These are phyloP conservation scores for Indicator indicator DNA, from an alignment of 2,113 vertebrate genomes.

Conservation along the genomic window DNA sequence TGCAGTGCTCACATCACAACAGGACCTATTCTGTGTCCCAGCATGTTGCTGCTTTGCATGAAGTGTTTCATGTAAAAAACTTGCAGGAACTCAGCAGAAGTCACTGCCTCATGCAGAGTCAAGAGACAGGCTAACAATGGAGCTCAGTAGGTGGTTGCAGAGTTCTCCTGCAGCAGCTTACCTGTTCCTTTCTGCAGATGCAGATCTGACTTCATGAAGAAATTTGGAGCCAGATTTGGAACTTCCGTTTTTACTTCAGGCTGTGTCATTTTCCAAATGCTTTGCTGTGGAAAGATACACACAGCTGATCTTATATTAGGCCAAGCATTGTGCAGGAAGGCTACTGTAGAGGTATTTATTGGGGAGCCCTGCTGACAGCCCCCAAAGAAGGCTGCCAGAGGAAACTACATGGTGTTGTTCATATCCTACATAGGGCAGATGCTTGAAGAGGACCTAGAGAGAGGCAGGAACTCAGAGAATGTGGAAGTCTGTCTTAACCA, in stretches of 20 bases:
- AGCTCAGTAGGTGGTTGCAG: neutral
- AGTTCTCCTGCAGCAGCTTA: neutral
- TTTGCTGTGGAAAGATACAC: neutral
- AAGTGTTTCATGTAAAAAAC: neutral
- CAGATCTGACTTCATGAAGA: neutral
- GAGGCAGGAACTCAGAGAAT: neutral
- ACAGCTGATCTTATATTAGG: neutral
- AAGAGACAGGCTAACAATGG: neutral
- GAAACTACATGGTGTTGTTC: neutral
- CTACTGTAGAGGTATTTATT: neutral
- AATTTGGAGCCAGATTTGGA: neutral
- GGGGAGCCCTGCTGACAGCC: neutral
- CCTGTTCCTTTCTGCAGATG: neutral
- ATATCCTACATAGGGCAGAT: neutral
- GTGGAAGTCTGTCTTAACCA: neutral
- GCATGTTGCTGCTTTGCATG: neutral
- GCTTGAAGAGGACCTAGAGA: neutral
- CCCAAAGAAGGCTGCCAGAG: neutral
- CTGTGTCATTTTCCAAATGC: neutral
- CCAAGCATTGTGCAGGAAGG: neutral
- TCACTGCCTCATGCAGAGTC: neutral
- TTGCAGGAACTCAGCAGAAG: neutral
- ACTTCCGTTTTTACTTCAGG: neutral
- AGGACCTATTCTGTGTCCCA: constrained; percentile 12
- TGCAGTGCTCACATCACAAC: neutral